Base-by-base conservation (phyloP, 2,113 vertebrate species). In the Riparia riparia region DNA sequence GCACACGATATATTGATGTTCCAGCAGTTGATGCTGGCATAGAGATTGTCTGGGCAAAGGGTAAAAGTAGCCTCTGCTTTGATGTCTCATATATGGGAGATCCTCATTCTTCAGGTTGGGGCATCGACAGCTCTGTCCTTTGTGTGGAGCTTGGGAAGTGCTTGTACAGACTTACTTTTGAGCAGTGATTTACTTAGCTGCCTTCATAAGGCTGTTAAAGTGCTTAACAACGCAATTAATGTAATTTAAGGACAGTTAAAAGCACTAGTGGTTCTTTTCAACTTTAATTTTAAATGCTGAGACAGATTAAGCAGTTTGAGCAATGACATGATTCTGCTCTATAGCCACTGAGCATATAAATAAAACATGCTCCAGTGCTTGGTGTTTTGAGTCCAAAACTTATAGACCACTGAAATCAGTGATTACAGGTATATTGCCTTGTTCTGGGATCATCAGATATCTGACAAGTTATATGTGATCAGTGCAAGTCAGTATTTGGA, bases 231-330 rank as follows among this genome's bases (percentile, higher is more conserved):
- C 0, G 45, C 95, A 93, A 93, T 97, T 97, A 95, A 87, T 92
- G 90, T 96, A 93, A 94, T 96, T 96, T 95, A 96, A 95, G 78
- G 91, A 82, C 86, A 90, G 90, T 95, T 96, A 96, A 95, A 93
- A 91, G 91, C 89, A 94, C 64, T 85, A 85, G 78, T 97, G 86
- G 87, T 94, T 96, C 71, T 94, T 96, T 92, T 93, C 93, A 96
- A 93, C 84, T 91, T 87, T 78, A 85, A 86, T 93, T 96, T 95
- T 86, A 96, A 96, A 94, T 85, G 85, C 87, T 80, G 82, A 85
- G 94, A 42, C 93, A 82, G 82, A 94, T 94, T 71, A 92, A 95
- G 86, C 79, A 89, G 74, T 91, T 93, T 89, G 83, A 91, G 80
- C 94, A 82, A 61, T 32, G 90, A 73, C 79, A 49, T 66, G 65